Conservation (phyloP, 2,113 vertebrate genomes). For the Elephas maximus region DNA sequence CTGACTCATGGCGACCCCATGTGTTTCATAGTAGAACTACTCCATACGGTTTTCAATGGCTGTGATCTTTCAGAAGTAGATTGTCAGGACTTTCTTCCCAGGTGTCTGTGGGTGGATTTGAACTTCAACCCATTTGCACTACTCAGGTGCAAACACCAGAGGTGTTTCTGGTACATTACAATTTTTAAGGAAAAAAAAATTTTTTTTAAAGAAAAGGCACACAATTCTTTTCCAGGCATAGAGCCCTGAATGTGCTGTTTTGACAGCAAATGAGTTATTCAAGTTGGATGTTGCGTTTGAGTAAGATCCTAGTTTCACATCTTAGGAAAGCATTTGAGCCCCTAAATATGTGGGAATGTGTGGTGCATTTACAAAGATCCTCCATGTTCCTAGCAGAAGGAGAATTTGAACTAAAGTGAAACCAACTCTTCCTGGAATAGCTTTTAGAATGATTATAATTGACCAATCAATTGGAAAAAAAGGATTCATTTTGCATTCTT, state of each 20-base stretch:
- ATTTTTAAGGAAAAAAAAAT: neutral
- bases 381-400: neutral
- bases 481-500: conserved; percentile 37
- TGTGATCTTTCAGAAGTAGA: neutral
- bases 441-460: conserved; percentile 62
- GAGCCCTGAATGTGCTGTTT: neutral
- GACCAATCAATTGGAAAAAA: conserved; percentile 41
- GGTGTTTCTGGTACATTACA: neutral
- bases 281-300: conserved; percentile 66
- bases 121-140: neutral
- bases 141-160: neutral
- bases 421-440: conserved; percentile 7
- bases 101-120: neutral
- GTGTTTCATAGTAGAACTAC: neutral
- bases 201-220: neutral
- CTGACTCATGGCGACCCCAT: neutral
- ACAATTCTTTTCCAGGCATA: neutral
- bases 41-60: neutral
- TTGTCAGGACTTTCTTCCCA: neutral
- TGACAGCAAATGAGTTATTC: conserved; percentile 34
- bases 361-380: conserved; percentile 48
- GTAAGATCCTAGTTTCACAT: conserved; percentile 45
- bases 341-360: conserved; percentile 67
- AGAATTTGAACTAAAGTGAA: conserved; percentile 44
- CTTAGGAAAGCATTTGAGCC: conserved; percentile 47